A percentile compares a stretch with the other conserved stretches of the same genome.
Evolutionary conservation across 2,888 invertebrate genomes (phyloP).

Genomic region (Acanthococcus lagerstroemiae): DNA sequence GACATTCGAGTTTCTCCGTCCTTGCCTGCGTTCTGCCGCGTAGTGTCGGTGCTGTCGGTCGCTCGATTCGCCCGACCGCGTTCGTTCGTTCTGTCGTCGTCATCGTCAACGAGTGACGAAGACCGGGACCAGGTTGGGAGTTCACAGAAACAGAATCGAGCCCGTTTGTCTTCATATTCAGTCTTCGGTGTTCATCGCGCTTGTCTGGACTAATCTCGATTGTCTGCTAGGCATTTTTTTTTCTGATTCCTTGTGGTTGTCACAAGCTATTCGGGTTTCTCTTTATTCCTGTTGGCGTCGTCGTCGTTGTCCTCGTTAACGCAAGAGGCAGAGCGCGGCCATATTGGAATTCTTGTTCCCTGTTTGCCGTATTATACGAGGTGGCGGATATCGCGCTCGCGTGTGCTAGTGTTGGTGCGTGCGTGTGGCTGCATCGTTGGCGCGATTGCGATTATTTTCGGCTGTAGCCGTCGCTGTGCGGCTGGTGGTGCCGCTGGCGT

Average conservation of each 20-base stretch:
- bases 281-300: not conserved
- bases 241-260: not conserved
- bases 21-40: not conserved
- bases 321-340: not conserved
- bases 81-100: not conserved
- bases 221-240: not conserved
- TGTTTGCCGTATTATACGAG: not conserved
- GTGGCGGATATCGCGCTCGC: not conserved
- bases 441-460: too few species aligned
- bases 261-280: not conserved
- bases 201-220: too few species aligned
- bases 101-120: not conserved
- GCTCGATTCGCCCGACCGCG: not conserved
- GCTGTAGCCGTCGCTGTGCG: too few species aligned
- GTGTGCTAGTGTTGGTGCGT: not conserved
- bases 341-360: slow-evolving; percentile 20
- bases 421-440: not conserved
- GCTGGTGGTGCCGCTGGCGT: too few species aligned
- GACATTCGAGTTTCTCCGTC: slow-evolving; percentile 17
- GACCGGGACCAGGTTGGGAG: not conserved
- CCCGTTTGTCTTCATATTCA: not conserved
- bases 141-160: not conserved
- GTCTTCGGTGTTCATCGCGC: not conserved
- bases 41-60: not conserved
- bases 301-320: not conserved